phyloP scores from a whole-genome alignment of 2,113 vertebrate genomes.

The Pantherophis guttatus region DNA sequence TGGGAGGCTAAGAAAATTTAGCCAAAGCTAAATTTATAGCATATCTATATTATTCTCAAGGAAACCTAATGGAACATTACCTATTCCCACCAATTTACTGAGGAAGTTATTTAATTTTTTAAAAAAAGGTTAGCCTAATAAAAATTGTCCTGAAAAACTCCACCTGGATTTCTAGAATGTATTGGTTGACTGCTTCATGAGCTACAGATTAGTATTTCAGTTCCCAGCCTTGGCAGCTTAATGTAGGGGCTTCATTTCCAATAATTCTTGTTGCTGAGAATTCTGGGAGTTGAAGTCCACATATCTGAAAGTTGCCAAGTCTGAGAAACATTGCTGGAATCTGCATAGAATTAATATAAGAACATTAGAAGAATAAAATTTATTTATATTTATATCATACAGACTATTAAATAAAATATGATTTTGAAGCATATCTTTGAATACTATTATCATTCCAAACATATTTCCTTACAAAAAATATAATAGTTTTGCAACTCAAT shows the following conservation, averaged over 20 bases:
- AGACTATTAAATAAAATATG: not conserved
- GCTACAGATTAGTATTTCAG: not conserved
- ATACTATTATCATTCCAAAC: not conserved
- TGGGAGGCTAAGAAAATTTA: not conserved
- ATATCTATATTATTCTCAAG: not conserved
- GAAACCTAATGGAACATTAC: not conserved
- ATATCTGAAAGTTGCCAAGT: not conserved
- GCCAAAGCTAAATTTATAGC: no score
- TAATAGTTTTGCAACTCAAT: not conserved
- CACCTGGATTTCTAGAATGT: not conserved
- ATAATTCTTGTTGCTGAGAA: not conserved
- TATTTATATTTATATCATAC: not conserved
- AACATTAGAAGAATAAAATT: not conserved
- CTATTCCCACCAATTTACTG: not conserved
- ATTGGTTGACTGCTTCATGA: not conserved
- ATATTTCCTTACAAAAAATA: not conserved
- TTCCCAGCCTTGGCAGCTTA: not conserved
- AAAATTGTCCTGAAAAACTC: not conserved
- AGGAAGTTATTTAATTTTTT: not conserved
- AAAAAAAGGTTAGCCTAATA: not conserved
- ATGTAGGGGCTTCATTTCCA: not conserved
- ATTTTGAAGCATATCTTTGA: not conserved
- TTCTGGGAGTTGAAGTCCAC: not conserved
- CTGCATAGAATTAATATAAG: not conserved
- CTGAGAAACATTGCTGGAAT: not conserved